Evolutionary conservation across 2,888 invertebrate species (phyloP).

Genomic region (Tetranychus piercei): DNA sequence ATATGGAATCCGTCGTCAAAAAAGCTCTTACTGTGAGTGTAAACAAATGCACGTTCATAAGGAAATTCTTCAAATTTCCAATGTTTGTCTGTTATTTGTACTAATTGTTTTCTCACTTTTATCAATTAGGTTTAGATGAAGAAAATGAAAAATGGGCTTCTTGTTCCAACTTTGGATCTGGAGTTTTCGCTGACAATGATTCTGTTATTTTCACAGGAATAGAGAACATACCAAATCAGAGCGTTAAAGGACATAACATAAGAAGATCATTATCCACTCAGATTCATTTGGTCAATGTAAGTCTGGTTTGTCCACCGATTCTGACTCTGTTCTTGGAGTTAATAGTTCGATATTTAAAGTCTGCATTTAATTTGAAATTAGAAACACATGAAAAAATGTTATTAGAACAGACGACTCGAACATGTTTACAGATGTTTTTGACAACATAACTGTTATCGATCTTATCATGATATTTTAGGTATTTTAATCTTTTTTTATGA

Average conservation of each 20-base stretch:
- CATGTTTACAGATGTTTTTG: no score
- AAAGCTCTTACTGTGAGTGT: slow-evolving; percentile 24
- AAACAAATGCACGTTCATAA: no score
- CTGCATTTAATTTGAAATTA: no score
- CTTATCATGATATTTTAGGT: no score
- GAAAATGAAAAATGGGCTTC: slow-evolving; percentile 15
- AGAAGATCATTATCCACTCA: slow-evolving; percentile 14
- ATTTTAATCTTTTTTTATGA: no score
- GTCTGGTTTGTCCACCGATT: background rate
- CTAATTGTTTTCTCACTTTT: background rate
- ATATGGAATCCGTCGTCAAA: slow-evolving; percentile 21
- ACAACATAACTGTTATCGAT: no score
- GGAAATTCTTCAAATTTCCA: background rate
- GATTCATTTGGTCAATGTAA: slow-evolving; percentile 5
- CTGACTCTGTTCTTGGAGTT: background rate
- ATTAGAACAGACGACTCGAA: no score
- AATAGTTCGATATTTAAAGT: background rate
- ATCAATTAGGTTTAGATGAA: slow-evolving; percentile 12
- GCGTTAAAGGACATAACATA: background rate
- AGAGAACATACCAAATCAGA: background rate
- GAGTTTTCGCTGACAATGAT: slow-evolving; percentile 5
- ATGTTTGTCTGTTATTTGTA: background rate
- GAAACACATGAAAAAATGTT: no score
- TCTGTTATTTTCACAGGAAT: background rate
- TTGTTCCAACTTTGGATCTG: slow-evolving; percentile 7